Percentiles rank a stretch among this genome's conserved stretches.
Conservation (phyloP, 2,888 invertebrate species). For the Odontomyia ornata region DNA sequence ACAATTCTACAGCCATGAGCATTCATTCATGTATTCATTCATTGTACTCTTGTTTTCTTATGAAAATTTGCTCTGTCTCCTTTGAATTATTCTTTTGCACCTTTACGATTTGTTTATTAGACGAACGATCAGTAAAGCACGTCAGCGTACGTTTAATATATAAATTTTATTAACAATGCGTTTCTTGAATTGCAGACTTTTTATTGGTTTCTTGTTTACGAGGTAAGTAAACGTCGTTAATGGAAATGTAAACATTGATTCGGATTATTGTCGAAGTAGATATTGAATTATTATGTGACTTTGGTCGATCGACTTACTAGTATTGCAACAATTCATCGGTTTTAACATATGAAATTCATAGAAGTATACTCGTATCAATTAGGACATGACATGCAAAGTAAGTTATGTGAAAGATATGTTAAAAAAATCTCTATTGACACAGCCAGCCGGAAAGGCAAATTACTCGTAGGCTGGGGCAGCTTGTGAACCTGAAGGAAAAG, state of each 20-base stretch:
- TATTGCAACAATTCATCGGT: too few species aligned
- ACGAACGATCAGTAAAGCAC: constrained; percentile 42
- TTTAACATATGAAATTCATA: too few species aligned
- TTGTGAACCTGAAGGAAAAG: too few species aligned
- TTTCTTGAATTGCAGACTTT: constrained; percentile 37
- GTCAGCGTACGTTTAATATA: constrained; percentile 29
- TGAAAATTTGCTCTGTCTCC: neutral
- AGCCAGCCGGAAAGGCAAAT: too few species aligned
- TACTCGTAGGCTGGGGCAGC: too few species aligned
- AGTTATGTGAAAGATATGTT: too few species aligned
- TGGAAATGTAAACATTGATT: neutral
- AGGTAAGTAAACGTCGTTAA: neutral
- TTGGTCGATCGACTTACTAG: too few species aligned
- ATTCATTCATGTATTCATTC: neutral
- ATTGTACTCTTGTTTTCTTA: too few species aligned
- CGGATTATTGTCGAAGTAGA: neutral
- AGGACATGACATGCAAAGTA: too few species aligned
- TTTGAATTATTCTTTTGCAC: constrained; percentile 26
- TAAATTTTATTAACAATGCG: constrained; percentile 23
- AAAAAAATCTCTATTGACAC: too few species aligned
- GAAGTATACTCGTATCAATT: too few species aligned
- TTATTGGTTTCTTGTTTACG: constrained; percentile 24
- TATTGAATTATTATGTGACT: neutral
- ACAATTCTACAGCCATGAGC: neutral
- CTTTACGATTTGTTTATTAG: constrained; percentile 43